Evolutionary conservation across 2,797 vertebrate genomes (phyloP).

Genomic region (Acanthornis magna): DNA sequence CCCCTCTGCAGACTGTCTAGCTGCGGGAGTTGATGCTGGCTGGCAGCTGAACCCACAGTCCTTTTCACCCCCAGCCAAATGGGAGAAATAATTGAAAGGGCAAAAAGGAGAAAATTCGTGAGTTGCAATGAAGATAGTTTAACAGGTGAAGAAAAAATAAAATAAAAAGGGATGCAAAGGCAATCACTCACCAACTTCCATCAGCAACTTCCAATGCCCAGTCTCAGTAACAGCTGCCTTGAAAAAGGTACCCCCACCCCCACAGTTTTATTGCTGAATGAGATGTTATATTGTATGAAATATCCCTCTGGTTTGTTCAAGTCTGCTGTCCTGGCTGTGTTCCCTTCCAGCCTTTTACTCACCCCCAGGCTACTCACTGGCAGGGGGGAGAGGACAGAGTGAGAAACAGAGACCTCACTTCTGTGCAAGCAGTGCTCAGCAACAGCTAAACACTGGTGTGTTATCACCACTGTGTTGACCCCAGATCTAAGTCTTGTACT

Average conservation of each 20-base stretch:
- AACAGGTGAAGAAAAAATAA: not conserved
- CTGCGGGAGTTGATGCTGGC: not conserved
- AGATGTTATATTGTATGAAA: not conserved
- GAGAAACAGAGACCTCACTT: not conserved
- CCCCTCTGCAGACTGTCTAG: not conserved
- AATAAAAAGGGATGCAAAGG: not conserved
- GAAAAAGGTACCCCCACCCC: accelerated
- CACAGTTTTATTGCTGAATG: not conserved
- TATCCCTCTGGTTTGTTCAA: not conserved
- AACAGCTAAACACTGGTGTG: not conserved
- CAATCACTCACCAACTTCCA: not conserved
- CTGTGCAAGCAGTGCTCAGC: not conserved
- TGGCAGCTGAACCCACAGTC: not conserved
- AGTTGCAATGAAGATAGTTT: not conserved
- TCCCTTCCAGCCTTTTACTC: not conserved
- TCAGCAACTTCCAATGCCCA: not conserved
- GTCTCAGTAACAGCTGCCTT: not conserved
- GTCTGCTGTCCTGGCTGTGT: not conserved
- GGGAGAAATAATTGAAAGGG: not conserved
- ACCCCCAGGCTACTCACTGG: accelerated
- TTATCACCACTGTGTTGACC: not conserved
- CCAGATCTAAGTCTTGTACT: not conserved
- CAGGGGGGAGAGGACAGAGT: too few species aligned
- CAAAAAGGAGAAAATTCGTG: not conserved
- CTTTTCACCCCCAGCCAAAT: not conserved